Base-by-base conservation (phyloP, 2,888 invertebrate genomes). In the Agonopterix alstromeriana region DNA sequence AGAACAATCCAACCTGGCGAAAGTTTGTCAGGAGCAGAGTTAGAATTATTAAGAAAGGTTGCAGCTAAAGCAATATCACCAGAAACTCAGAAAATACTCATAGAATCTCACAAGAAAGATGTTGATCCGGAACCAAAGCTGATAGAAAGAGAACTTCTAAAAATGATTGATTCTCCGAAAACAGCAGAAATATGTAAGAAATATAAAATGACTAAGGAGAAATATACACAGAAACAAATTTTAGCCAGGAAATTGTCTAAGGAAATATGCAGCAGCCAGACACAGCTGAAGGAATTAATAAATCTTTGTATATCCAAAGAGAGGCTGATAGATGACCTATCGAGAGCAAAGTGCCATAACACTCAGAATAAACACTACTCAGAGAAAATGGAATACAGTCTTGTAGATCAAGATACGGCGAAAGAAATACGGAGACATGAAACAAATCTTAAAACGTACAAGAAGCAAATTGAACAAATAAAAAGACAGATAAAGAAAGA, bases 401-500 rank as follows among this genome's bases (percentile, higher is more conserved):
- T 90, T 53, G 75, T 90, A 42, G 90, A 91, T 53, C 90, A 90
- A 43, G 90, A 91, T 60, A 89, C 88, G 50, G 75, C 89, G 1
- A 91, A 92, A 66, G 94, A 94, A 67, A 90, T 94, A 8, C 90
- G 92, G 60, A 93, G 94, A 64, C 86, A 94, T 55, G 93, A 95
- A 69, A 92, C 91, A 52, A 94, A 94, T 58, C 78, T 95, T 2
- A 92, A 93, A 65, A 91, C 92, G 7, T 94, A 94, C 0, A 93
- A 93, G 65, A 94, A 94, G 64, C 93, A 94, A 69, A 90, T 95
- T 67, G 94, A 94, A 46, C 93, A 93, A 65, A 80, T 95, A 45
- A 93, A 93, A 67, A 92, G 93, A 65, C 92, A 93, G 63, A 89
- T 94, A 12, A 92, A 92, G 57, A 93, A 93, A 63, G 94, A 95